Evolutionary conservation across 2,797 vertebrate genomes (phyloP).

Genomic region (Lithobates sylvaticus): DNA sequence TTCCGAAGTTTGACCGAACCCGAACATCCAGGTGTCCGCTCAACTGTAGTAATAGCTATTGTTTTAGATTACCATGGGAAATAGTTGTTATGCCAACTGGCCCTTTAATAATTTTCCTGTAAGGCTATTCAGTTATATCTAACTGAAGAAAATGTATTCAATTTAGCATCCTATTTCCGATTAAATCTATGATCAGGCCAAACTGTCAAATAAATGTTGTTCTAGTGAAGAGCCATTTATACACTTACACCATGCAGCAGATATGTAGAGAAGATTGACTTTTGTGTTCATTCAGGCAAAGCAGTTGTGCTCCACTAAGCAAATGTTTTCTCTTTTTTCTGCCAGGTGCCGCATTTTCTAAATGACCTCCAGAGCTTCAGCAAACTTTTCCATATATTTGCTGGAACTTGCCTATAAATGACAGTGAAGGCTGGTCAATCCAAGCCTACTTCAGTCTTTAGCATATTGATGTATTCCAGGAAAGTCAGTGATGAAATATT

Average conservation of each 20-base stretch:
- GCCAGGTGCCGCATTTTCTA: neutral
- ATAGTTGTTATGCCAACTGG: too few relatives aligned
- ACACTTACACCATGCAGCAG: neutral
- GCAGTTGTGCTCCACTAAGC: neutral
- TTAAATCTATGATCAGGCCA: neutral
- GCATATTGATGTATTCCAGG: neutral
- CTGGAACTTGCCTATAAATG: neutral
- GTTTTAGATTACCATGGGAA: too few relatives aligned
- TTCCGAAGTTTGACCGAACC: too few relatives aligned
- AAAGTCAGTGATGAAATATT: neutral
- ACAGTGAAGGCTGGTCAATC: neutral
- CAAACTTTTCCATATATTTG: neutral
- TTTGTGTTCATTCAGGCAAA: neutral
- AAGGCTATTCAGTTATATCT: neutral
- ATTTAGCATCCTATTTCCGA: neutral
- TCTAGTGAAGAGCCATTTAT: neutral
- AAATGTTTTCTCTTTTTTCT: neutral
- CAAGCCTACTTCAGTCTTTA: neutral
- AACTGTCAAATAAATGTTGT: neutral
- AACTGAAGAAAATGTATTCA: neutral
- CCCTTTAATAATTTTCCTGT: neutral
- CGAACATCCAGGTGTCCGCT: too few relatives aligned
- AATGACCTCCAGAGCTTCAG: conserved; percentile 1
- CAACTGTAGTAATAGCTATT: too few relatives aligned
- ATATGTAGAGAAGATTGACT: neutral